A percentile compares a stretch with the other conserved stretches of the same genome.
Conservation (phyloP, 2,797 vertebrate species). For the Sphenodon punctatus region DNA sequence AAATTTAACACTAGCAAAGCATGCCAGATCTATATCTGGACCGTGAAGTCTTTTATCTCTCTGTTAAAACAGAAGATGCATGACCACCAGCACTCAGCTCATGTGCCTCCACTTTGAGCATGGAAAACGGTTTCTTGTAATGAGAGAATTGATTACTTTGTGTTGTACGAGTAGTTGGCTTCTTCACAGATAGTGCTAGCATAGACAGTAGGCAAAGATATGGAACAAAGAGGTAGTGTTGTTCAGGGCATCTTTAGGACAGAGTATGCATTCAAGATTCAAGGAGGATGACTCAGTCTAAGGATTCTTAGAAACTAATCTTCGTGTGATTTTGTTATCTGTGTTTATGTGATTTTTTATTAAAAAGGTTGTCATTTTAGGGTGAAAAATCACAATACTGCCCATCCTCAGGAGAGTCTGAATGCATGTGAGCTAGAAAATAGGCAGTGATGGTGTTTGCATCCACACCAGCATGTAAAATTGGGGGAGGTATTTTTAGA, state of each 20-base stretch:
- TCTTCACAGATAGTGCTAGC: constrained; percentile 1
- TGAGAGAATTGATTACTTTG: constrained; percentile 6
- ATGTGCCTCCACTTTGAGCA: not conserved
- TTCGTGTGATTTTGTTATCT: not conserved
- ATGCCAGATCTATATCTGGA: not conserved
- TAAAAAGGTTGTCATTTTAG: constrained; percentile 7
- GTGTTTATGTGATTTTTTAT: too few relatives aligned
- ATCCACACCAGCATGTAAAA: not conserved
- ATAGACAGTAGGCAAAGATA: not conserved
- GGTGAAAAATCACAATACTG: constrained; percentile 1
- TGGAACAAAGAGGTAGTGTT: not conserved
- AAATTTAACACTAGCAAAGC: constrained; percentile 1
- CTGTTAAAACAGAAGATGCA: not conserved
- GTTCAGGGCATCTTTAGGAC: not conserved
- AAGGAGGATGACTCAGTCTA: too few relatives aligned
- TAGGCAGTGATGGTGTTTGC: not conserved
- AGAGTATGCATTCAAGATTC: not conserved
- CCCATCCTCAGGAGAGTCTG: not conserved
- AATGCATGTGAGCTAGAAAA: constrained; percentile 4
- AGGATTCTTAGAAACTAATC: too few relatives aligned
- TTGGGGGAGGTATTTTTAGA: not conserved
- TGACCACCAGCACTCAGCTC: not conserved
- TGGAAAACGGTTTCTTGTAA: not conserved
- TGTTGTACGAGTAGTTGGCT: not conserved
- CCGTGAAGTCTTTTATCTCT: not conserved